Base-by-base conservation (phyloP, 64 coral and sea anemone genomes). In the Hydrozoanthus tunicans region DNA sequence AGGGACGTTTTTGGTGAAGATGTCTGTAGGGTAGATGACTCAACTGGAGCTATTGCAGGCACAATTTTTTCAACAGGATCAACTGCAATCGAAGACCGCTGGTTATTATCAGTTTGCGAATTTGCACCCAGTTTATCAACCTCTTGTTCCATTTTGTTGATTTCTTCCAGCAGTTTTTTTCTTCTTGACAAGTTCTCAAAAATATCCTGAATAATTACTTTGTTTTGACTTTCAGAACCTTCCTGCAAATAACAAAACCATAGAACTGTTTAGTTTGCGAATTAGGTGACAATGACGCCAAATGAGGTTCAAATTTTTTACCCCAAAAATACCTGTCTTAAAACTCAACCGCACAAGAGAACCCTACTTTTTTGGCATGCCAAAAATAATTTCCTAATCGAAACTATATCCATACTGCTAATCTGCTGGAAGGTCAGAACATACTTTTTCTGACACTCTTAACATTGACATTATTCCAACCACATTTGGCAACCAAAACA, bases 131-230 rank as follows among this genome's bases (percentile, higher is more conserved):
- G 32, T 59, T 81, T 74, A 55, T 90, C 92, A 75, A 84, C 90
- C 64, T 97, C 92, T 77, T 77, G 86, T 68, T 97, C 82, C 13
- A 97, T 86, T 24, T 88, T 91, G 77, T 67, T 94, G 7, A 97
- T 91, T 71, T 92, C 85, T 13, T 97, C 77, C 10, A 97, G 53
- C 60, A 97, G 74, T 17, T 83, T 91, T 80, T 94, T 97, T 71
- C 92, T 64, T 61, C 89, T 90, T 23, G 79, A 85, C 51, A 81
- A 91, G 60, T 77, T 92, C 70, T 97, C 90, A 20, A 91, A 89
- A 10, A 97, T 81, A 17, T 89, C 90, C 59, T 80, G 93, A 77
- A 97, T 94, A n/a, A 97, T 70, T 53, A 74, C 90, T 66, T 94
- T 81, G 27, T 94, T 90, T 71, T 91, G 75, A 69, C 52, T 69